Evolutionary conservation across 2,888 invertebrate genomes (phyloP).

Genomic region (Cephus pygmeus): DNA sequence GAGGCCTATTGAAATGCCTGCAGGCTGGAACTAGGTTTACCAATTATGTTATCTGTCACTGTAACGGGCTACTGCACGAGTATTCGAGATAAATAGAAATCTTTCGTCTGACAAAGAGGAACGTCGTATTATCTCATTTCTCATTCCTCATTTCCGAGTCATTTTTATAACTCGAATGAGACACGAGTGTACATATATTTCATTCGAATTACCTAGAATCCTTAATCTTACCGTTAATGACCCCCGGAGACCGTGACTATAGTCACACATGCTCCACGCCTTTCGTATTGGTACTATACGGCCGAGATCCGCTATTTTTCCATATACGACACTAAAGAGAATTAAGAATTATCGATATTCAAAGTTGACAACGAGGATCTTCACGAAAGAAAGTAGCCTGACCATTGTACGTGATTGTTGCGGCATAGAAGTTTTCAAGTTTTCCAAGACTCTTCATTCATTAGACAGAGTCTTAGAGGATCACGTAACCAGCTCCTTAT

Average conservation of each 20-base stretch:
- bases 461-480: slow-evolving; percentile 24
- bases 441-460: neutral
- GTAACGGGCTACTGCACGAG: slow-evolving; percentile 7
- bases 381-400: neutral
- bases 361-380: neutral
- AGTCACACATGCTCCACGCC: neutral
- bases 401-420: neutral
- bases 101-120: neutral
- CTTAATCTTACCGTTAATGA: neutral
- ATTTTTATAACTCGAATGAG: neutral
- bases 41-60: slow-evolving; percentile 14
- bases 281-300: neutral
- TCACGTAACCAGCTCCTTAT: neutral
- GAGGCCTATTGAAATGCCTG: neutral
- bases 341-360: neutral
- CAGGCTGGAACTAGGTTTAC: neutral
- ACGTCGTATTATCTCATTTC: slow-evolving; percentile 2
- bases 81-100: slow-evolving; percentile 9
- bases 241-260: neutral
- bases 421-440: neutral
- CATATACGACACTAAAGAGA: neutral
- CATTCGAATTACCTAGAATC: neutral
- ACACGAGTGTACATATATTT: neutral
- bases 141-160: neutral
- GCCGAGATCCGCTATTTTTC: neutral